These are phyloP conservation scores for Buteo buteo DNA, from an alignment of 2,113 vertebrate species.

Conservation along the genomic window DNA sequence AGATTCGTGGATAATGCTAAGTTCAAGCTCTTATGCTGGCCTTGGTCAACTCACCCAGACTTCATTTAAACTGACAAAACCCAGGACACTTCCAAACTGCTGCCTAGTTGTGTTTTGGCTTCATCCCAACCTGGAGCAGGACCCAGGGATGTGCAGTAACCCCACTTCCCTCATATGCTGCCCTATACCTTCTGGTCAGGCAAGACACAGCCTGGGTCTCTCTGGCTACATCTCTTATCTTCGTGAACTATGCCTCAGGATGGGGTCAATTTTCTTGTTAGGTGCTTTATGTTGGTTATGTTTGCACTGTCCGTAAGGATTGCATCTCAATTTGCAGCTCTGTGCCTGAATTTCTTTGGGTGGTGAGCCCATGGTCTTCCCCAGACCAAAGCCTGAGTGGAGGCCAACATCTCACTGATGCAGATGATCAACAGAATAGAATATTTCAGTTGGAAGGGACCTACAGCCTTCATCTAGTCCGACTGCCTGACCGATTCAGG, in stretches of 20 bases:
- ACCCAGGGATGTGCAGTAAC: not conserved
- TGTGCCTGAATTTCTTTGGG: not conserved
- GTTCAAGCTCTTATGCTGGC: not conserved
- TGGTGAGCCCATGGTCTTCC: not conserved
- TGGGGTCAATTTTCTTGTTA: not conserved
- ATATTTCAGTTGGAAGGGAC: not conserved
- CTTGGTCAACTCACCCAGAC: not conserved
- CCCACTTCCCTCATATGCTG: not conserved
- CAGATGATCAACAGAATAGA: not conserved
- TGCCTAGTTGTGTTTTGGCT: not conserved
- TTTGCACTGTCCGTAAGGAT: not conserved
- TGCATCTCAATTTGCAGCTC: not conserved
- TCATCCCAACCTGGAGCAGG: not conserved
- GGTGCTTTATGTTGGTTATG: not conserved
- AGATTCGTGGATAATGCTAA: not conserved
- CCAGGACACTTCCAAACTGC: not conserved
- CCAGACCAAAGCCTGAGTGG: not conserved
- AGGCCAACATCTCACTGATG: not conserved
- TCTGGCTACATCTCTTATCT: not conserved
- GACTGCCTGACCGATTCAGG: not conserved
- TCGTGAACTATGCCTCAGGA: not conserved
- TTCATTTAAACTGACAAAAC: not conserved
- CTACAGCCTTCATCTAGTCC: not conserved
- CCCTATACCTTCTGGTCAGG: not conserved
- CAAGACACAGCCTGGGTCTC: not conserved